phyloP scores from a whole-genome alignment of 1,140 invertebrate genomes.

The Phocides pigmalion region DNA sequence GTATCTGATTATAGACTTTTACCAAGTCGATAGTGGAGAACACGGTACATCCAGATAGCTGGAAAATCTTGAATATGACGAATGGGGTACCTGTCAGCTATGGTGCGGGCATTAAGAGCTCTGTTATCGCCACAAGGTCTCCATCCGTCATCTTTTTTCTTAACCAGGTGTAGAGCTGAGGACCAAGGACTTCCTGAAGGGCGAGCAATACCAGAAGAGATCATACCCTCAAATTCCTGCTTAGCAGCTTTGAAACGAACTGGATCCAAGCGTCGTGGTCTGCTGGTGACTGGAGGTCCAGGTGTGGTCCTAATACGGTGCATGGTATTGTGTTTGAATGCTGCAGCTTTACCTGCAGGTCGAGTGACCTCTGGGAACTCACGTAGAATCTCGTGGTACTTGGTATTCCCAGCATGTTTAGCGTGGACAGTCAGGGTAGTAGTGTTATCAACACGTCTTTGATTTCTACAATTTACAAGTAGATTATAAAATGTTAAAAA shows the following conservation, averaged over 20 bases:
- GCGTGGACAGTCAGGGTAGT: background rate
- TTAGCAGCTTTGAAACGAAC: slow-evolving; percentile 55
- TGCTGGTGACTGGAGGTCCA: slow-evolving; percentile 60
- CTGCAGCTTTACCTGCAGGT: slow-evolving; percentile 36
- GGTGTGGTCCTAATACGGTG: slow-evolving; percentile 43
- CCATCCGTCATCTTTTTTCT: slow-evolving; percentile 65
- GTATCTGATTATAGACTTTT: too few relatives aligned
- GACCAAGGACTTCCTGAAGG: slow-evolving; percentile 65
- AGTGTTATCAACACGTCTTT: slow-evolving; percentile 41
- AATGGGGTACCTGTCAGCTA: slow-evolving; percentile 1
- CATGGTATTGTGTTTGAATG: slow-evolving; percentile 37
- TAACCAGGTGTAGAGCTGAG: slow-evolving; percentile 64
- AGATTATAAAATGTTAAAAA: slow-evolving; percentile 53
- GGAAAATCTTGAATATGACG: slow-evolving; percentile 14
- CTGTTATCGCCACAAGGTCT: slow-evolving; percentile 71
- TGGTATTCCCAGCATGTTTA: too few relatives aligned
- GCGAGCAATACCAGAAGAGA: slow-evolving; percentile 45
- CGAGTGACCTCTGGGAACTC: slow-evolving; percentile 42
- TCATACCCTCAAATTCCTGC: slow-evolving; percentile 61
- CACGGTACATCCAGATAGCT: background rate
- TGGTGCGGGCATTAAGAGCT: slow-evolving; percentile 1
- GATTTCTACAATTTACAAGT: slow-evolving; percentile 52
- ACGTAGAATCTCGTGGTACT: too few relatives aligned
- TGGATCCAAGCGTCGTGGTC: slow-evolving; percentile 61
- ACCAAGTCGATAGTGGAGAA: too few relatives aligned